Evolutionary conservation across 2,797 vertebrate genomes (phyloP).

Genomic region (Sebastes matsubarae): DNA sequence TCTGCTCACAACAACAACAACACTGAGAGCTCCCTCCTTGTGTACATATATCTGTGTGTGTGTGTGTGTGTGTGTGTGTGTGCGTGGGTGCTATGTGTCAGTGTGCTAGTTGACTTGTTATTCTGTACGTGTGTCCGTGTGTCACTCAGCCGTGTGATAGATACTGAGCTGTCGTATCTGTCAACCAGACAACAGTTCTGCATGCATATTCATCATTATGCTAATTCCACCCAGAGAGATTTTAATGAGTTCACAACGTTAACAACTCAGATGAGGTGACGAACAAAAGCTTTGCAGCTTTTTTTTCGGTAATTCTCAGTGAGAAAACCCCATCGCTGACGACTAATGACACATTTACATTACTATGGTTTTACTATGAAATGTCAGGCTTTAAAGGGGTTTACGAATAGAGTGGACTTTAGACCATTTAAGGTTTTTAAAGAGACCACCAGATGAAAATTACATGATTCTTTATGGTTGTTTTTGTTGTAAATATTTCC

Average conservation of each 20-base stretch:
- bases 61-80: neutral
- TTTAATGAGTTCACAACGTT: constrained; percentile 64
- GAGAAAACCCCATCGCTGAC: constrained; percentile 12
- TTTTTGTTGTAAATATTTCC: constrained; percentile 6
- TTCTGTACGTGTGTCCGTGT: constrained; percentile 58
- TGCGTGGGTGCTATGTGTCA: constrained; percentile 54
- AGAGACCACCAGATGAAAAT: neutral
- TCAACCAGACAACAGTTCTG: constrained; percentile 60
- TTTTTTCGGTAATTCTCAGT: neutral
- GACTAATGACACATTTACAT: constrained; percentile 6
- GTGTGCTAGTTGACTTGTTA: constrained; percentile 46
- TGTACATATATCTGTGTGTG: neutral
- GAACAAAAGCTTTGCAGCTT: constrained; percentile 52
- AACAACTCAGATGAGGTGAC: constrained; percentile 54
- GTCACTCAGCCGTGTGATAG: constrained; percentile 59
- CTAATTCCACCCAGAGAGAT: constrained; percentile 46
- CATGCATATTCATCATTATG: constrained; percentile 74
- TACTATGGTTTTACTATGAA: neutral
- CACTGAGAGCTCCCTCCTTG: constrained; percentile 1
- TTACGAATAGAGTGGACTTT: neutral
- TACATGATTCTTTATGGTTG: neutral
- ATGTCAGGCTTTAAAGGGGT: neutral
- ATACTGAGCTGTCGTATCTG: constrained; percentile 71
- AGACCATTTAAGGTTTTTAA: neutral
- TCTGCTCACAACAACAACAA: constrained; percentile 14